A percentile compares a stretch with the other conserved stretches of the same genome.
phyloP scores from a whole-genome alignment of 2,113 vertebrate genomes.

The Sylvia atricapilla region DNA sequence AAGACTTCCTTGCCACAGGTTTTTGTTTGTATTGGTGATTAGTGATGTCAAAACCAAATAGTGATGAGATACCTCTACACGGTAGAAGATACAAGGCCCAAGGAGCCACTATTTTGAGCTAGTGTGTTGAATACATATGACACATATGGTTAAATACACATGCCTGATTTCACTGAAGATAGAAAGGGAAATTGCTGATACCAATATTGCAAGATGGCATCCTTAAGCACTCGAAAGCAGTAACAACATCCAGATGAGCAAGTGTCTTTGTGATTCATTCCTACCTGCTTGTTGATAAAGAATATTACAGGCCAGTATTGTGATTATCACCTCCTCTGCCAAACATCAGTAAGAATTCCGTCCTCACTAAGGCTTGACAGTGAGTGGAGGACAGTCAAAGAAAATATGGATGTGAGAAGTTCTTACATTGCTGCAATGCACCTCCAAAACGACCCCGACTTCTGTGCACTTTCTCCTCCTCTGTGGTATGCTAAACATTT shows the following conservation, averaged over 20 bases:
- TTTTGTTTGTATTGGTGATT: background rate
- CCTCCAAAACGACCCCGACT: background rate
- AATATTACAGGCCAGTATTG: background rate
- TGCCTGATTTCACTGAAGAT: conserved; percentile 14
- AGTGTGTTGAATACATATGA: background rate
- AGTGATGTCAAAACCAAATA: background rate
- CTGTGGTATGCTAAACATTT: background rate
- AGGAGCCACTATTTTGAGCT: background rate
- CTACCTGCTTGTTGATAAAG: conserved; percentile 12
- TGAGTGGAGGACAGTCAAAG: background rate
- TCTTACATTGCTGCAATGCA: background rate
- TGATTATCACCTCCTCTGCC: background rate
- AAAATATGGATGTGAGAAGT: background rate
- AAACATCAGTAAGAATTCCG: background rate
- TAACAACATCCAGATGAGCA: conserved; percentile 37
- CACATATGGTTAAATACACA: background rate
- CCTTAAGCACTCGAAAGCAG: conserved; percentile 29
- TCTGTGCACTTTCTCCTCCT: background rate
- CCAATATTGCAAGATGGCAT: conserved; percentile 18
- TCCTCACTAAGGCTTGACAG: background rate
- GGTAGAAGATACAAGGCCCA: background rate
- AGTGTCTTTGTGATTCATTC: conserved; percentile 45
- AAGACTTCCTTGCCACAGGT: background rate
- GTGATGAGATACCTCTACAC: background rate
- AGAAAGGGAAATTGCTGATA: conserved; percentile 51